These are phyloP conservation scores for Metridium senile DNA, from an alignment of 92 coral and sea anemone genomes.

Conservation along the genomic window DNA sequence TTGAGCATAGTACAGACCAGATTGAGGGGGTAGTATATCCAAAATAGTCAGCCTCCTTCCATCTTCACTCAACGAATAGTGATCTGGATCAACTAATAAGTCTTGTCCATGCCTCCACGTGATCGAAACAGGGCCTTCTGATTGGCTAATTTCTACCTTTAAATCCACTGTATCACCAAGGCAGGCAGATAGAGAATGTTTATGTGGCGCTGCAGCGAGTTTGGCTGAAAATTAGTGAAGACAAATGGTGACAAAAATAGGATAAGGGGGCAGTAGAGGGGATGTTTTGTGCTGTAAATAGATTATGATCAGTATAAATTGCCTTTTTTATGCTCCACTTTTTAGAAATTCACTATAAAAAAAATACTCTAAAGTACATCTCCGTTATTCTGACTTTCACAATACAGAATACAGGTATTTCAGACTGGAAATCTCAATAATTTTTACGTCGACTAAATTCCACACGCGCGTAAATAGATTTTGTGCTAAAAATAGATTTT, in stretches of 20 bases:
- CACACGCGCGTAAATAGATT: too few relatives aligned
- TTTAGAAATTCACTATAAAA: too few relatives aligned
- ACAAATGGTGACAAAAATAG: too few relatives aligned
- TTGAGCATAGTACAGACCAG: slow-evolving; percentile 25
- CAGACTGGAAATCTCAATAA: too few relatives aligned
- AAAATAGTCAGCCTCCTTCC: slow-evolving; percentile 20
- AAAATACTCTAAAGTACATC: too few relatives aligned
- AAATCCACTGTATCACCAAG: slow-evolving; percentile 30
- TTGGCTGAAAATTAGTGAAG: neutral
- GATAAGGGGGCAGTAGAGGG: neutral
- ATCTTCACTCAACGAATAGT: slow-evolving; percentile 11
- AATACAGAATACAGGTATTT: too few relatives aligned
- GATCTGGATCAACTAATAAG: slow-evolving; percentile 22
- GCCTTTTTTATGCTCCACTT: too few relatives aligned
- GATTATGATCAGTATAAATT: too few relatives aligned
- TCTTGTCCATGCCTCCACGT: slow-evolving; percentile 22
- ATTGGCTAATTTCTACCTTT: slow-evolving; percentile 8
- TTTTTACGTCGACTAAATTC: too few relatives aligned
- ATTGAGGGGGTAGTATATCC: slow-evolving; percentile 32
- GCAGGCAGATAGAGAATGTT: slow-evolving; percentile 15
- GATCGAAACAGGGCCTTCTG: neutral
- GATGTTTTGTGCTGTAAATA: neutral
- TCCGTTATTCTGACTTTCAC: too few relatives aligned
- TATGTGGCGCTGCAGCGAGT: neutral
- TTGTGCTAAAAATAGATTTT: too few relatives aligned